Conservation (phyloP, 2,888 invertebrate genomes). For the Congeria kusceri region DNA sequence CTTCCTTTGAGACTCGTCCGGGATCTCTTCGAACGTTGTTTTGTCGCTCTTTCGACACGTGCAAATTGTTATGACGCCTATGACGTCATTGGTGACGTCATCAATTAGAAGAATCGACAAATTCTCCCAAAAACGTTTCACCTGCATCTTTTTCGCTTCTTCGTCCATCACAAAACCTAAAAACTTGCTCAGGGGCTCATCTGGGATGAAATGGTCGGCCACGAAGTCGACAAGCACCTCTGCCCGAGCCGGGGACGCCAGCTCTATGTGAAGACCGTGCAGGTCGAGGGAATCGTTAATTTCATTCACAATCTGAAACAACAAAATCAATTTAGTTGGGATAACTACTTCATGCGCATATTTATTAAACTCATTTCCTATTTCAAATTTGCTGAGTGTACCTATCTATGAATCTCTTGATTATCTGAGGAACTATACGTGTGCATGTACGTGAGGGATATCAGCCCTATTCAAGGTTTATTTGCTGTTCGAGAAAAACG, state of each 20-base stretch:
- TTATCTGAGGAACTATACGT: too few relatives aligned
- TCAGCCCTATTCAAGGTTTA: too few relatives aligned
- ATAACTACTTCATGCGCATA: neutral
- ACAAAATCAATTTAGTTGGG: neutral
- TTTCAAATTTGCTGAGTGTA: too few relatives aligned
- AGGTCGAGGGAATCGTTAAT: constrained; percentile 15
- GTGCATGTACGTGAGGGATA: too few relatives aligned
- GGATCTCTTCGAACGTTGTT: neutral
- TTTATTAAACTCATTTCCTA: too few relatives aligned
- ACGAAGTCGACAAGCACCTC: constrained; percentile 30
- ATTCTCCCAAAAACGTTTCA: constrained; percentile 3
- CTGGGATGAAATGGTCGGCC: constrained; percentile 12
- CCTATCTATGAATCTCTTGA: too few relatives aligned
- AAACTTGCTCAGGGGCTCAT: constrained; percentile 29
- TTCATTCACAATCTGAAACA: constrained; percentile 23
- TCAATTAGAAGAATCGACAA: constrained; percentile 34
- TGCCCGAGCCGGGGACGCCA: constrained; percentile 14
- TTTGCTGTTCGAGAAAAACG: too few relatives aligned
- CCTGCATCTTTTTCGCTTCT: neutral
- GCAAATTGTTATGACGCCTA: constrained; percentile 36
- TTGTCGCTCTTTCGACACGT: neutral
- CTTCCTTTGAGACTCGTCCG: constrained; percentile 6
- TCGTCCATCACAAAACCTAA: constrained; percentile 30
- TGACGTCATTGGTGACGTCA: constrained; percentile 24
- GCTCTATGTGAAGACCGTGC: constrained; percentile 32